Evolutionary conservation across 2,113 vertebrate genomes (phyloP).

Genomic region (Numenius arquata): DNA sequence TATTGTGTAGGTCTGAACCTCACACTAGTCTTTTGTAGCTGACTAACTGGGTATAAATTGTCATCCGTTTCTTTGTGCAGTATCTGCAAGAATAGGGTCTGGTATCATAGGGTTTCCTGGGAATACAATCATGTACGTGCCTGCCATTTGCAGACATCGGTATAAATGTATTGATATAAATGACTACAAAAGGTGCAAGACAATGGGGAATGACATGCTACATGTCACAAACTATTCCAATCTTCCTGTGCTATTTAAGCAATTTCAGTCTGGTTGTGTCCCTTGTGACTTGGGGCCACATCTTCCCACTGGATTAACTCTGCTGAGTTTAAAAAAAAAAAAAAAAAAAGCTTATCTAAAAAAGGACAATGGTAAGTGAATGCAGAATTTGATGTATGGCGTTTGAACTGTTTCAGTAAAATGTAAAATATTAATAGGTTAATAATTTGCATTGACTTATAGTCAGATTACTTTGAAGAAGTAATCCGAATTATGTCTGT

Average conservation of each 20-base stretch:
- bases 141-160: background rate
- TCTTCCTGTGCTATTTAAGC: background rate
- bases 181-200: constrained; percentile 19
- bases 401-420: background rate
- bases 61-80: background rate
- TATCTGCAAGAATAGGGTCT: background rate
- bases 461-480: background rate
- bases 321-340: background rate
- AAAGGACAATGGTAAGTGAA: background rate
- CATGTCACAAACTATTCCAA: constrained; percentile 4
- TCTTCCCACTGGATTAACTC: background rate
- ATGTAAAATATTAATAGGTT: constrained; percentile 1
- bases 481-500: background rate
- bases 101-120: background rate
- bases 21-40: background rate
- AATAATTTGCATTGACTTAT: background rate
- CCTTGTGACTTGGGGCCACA: background rate
- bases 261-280: background rate
- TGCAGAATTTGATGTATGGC: background rate
- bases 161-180: background rate
- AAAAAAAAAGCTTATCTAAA: background rate
- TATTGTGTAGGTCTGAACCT: background rate
- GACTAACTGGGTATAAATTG: background rate
- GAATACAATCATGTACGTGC: background rate
- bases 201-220: background rate